A percentile compares a stretch with the other conserved stretches of the same genome.
Evolutionary conservation across 1,140 invertebrate species (phyloP).

Genomic region (Lamellibrachia luymesi): DNA sequence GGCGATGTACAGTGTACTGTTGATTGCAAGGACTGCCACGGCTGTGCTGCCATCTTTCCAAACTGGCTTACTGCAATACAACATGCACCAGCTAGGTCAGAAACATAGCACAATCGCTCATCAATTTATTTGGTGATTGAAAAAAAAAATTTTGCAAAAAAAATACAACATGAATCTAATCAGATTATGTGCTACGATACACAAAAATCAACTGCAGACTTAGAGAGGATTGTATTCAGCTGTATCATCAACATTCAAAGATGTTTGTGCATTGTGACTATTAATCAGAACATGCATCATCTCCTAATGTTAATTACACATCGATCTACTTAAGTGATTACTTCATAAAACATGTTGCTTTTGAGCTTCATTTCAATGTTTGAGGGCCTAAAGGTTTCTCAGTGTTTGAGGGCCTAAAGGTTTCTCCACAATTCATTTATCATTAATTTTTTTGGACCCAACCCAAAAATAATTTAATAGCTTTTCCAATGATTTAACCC

Average conservation of each 20-base stretch:
- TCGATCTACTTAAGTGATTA: no score
- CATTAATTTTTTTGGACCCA: no score
- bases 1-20: conserved; percentile 58
- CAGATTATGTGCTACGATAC: background rate
- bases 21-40: conserved; percentile 55
- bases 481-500: no score
- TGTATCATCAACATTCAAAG: no score
- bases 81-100: background rate
- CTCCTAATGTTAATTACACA: background rate
- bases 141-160: background rate
- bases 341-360: no score
- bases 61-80: conserved; percentile 52
- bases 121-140: background rate
- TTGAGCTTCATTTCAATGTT: no score
- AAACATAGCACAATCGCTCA: background rate
- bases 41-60: conserved; percentile 62
- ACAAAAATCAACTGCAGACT: background rate
- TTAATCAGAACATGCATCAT: background rate
- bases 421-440: no score
- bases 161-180: background rate
- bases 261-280: background rate
- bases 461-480: no score
- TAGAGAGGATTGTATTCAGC: background rate
- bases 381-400: no score
- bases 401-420: no score